Evolutionary conservation across 2,888 invertebrate species (phyloP).

Genomic region (Caradrina kadenii): DNA sequence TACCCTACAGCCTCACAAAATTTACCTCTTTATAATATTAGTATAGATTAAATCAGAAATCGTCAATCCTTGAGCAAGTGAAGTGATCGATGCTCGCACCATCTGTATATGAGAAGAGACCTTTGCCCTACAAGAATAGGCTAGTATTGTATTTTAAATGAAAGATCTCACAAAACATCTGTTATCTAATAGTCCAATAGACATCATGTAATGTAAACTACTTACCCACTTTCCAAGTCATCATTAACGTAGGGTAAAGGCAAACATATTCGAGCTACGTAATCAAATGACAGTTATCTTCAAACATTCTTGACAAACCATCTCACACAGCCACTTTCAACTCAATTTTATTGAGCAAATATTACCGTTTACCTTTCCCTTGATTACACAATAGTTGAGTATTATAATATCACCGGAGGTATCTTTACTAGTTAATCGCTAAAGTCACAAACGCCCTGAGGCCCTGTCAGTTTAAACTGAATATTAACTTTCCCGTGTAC

Average conservation of each 20-base stretch:
- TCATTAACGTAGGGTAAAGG: slow-evolving; percentile 3
- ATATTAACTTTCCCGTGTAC: slow-evolving; percentile 61
- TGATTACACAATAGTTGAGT: slow-evolving; percentile 48
- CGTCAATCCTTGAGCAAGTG: too few relatives aligned
- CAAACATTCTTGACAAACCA: slow-evolving; percentile 2
- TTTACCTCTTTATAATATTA: too few relatives aligned
- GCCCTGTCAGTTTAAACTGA: slow-evolving; percentile 56
- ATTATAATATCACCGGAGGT: slow-evolving; percentile 27
- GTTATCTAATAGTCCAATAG: not conserved
- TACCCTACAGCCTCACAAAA: too few relatives aligned
- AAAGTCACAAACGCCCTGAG: slow-evolving; percentile 55
- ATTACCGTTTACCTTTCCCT: slow-evolving; percentile 34
- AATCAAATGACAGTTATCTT: slow-evolving; percentile 22
- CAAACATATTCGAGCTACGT: not conserved
- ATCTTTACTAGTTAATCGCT: slow-evolving; percentile 53
- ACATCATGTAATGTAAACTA: not conserved
- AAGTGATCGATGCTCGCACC: too few relatives aligned
- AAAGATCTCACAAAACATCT: not conserved
- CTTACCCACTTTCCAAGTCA: not conserved
- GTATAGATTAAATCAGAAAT: too few relatives aligned
- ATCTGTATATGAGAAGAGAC: too few relatives aligned
- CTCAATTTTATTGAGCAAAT: slow-evolving; percentile 31
- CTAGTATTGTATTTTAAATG: too few relatives aligned
- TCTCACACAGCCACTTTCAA: slow-evolving; percentile 17
- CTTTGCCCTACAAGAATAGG: too few relatives aligned